Base-by-base conservation (phyloP, 2,797 vertebrate species). In the Carapus acus region DNA sequence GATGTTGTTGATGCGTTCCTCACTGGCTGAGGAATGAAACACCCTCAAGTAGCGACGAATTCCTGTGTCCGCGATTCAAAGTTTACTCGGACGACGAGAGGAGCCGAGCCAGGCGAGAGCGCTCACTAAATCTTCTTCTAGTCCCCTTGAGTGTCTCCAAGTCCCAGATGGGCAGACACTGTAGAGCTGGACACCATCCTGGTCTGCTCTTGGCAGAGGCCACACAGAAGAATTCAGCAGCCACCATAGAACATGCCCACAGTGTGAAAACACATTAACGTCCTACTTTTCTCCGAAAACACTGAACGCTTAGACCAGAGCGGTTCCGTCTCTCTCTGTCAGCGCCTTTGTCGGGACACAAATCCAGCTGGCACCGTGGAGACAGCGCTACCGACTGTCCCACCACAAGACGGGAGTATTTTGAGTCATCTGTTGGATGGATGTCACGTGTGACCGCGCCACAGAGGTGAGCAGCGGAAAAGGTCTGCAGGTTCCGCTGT, bases 311-410 rank as follows among this genome's bases (percentile, higher is more conserved):
- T 34, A 34, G 40, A 40, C 45, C 69, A 46, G 51, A 59, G 72
- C 58, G 64, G 59, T 44, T 52, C 46, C 2, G 48, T 51, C 59
- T 43, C 53, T 44, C 33, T 50, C 12, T 1, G n/a, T 47, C 22
- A 45, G 51, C 49, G 67, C 69, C 67, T 65, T 21, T 73, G 55
- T 52, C 70, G 65, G 44, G 52, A 78, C 69, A 55, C 54, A 41
- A 58, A 36, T 51, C 62, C 54, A 66, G 53, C 53, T 64, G 49
- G 17, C 55, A 64, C 27, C 68, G 65, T 54, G 65, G 69, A 62
- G 18, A 49, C 20, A 47, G 50, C 40, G 58, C 45, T 51, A 23
- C 29, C 44, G 0, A 38, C 44, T 54, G 19, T 61, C 46, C 43
- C 58, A 58, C 24, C 18, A 42, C 2, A 3, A 13, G 9, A 33